Evolutionary conservation across 1,140 invertebrate genomes (phyloP).

Genomic region (Drosophila obscura): DNA sequence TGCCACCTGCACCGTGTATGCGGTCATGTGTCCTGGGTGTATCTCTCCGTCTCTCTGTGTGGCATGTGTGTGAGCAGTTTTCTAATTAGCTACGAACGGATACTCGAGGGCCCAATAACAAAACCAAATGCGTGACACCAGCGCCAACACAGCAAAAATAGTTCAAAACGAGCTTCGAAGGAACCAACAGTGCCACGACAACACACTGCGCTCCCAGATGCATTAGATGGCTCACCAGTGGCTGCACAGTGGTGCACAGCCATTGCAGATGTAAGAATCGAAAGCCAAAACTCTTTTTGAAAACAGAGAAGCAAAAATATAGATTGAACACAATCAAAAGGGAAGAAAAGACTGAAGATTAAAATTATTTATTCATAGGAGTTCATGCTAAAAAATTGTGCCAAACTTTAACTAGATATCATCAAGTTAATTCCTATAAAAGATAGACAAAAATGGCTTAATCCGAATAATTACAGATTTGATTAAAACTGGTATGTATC

Average conservation of each 20-base stretch:
- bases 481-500: too few relatives aligned
- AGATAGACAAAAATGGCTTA: too few relatives aligned
- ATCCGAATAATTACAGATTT: too few relatives aligned
- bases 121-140: slow-evolving; percentile 51
- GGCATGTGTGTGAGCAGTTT: slow-evolving; percentile 43
- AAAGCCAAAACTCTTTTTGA: background rate
- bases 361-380: too few relatives aligned
- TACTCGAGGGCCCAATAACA: slow-evolving; percentile 70
- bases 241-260: slow-evolving; percentile 18
- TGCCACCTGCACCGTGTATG: slow-evolving; percentile 5
- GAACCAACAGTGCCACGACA: slow-evolving; percentile 12
- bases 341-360: too few relatives aligned
- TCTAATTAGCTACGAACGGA: slow-evolving; percentile 72
- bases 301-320: background rate
- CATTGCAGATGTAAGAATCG: background rate
- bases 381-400: too few relatives aligned
- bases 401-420: too few relatives aligned
- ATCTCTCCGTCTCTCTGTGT: background rate
- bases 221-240: slow-evolving; percentile 15
- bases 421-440: too few relatives aligned
- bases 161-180: slow-evolving; percentile 24
- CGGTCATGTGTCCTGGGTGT: too few relatives aligned
- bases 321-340: too few relatives aligned
- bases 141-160: slow-evolving; percentile 52
- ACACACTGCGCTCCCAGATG: slow-evolving; percentile 33